phyloP scores from a whole-genome alignment of 2,797 vertebrate species.

The Apogon talboti region DNA sequence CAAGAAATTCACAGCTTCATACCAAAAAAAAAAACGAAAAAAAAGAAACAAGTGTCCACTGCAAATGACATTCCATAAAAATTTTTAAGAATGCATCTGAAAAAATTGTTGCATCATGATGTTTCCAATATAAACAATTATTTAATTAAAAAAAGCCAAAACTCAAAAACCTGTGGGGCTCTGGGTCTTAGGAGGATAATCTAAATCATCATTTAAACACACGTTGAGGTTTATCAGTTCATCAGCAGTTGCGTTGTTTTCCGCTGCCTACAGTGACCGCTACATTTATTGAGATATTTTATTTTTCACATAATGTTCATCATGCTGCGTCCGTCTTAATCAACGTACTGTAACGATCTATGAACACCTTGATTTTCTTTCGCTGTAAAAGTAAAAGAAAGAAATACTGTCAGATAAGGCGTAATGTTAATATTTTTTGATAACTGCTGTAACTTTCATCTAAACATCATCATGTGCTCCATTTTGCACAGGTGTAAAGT shows the following conservation, averaged over 20 bases:
- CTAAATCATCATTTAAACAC: too few relatives aligned
- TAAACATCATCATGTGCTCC: neutral
- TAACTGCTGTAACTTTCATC: too few relatives aligned
- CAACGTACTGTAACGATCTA: neutral
- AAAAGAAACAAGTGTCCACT: too few relatives aligned
- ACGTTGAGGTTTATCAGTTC: neutral
- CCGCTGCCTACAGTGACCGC: constrained; percentile 9
- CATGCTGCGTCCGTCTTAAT: constrained; percentile 1
- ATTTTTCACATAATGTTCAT: neutral
- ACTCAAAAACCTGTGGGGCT: too few relatives aligned
- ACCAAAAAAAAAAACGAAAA: too few relatives aligned
- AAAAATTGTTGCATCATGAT: too few relatives aligned
- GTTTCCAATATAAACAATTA: too few relatives aligned
- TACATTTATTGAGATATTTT: constrained; percentile 5
- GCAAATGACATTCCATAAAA: too few relatives aligned
- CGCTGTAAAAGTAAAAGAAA: neutral
- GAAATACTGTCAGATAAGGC: neutral
- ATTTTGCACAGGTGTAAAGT: neutral
- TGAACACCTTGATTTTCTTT: neutral
- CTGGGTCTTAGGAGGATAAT: too few relatives aligned
- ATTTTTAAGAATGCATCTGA: too few relatives aligned
- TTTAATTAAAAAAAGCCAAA: too few relatives aligned
- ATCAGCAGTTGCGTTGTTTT: neutral
- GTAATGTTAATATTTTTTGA: neutral
- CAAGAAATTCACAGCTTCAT: too few relatives aligned